phyloP scores from a whole-genome alignment of 2,888 invertebrate species.

The Synanthedon formicaeformis region DNA sequence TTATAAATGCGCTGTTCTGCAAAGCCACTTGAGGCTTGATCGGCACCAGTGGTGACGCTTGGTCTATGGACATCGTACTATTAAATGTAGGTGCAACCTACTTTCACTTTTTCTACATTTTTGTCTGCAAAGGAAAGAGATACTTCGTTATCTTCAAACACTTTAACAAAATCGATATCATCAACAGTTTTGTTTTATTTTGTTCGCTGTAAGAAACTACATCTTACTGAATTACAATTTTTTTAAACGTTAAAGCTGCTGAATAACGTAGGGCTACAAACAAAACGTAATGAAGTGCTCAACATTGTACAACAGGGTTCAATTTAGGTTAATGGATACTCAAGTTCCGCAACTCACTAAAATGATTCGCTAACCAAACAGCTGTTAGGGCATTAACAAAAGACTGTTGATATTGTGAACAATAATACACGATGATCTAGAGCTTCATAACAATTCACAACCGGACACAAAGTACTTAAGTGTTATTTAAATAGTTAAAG shows the following conservation, averaged over 20 bases:
- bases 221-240: slow-evolving; percentile 7
- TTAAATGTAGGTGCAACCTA: slow-evolving; percentile 40
- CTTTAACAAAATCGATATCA: slow-evolving; percentile 15
- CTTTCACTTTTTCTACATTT: slow-evolving; percentile 59
- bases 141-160: slow-evolving; percentile 13
- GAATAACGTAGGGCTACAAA: slow-evolving; percentile 24
- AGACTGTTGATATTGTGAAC: neutral
- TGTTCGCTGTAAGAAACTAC: neutral
- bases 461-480: slow-evolving; percentile 15
- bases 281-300: slow-evolving; percentile 37
- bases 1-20: slow-evolving; percentile 62
- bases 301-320: slow-evolving; percentile 28
- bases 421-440: too few species aligned
- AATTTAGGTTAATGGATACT: slow-evolving; percentile 50
- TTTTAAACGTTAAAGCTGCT: slow-evolving; percentile 29
- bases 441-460: slow-evolving; percentile 10
- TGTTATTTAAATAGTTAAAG: slow-evolving; percentile 14
- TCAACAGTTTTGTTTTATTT: slow-evolving; percentile 34
- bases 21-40: slow-evolving; percentile 61
- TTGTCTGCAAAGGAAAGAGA: slow-evolving; percentile 61
- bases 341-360: slow-evolving; percentile 23
- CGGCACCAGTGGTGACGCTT: slow-evolving; percentile 64
- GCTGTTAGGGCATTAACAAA: neutral
- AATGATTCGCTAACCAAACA: slow-evolving; percentile 3
- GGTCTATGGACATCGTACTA: slow-evolving; percentile 66